Base-by-base conservation (phyloP, 2,888 invertebrate genomes). In the Macrosiphum euphorbiae region DNA sequence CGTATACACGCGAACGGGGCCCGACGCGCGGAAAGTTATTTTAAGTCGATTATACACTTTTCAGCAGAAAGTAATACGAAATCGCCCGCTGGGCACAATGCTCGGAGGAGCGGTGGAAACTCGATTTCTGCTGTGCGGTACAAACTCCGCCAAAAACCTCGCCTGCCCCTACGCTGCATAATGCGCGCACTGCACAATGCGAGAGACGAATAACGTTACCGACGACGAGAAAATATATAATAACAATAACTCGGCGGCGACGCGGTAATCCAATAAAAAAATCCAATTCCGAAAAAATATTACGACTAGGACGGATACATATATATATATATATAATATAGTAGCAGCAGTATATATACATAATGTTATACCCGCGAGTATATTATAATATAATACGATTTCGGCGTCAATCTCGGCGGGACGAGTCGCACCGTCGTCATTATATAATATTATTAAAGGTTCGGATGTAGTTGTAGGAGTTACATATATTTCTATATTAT, bases 181-280 rank as follows among this genome's bases (percentile, higher is more conserved):
- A 78, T 78, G 8, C 35, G 8, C 35, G 78, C 35, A 78, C 47
- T 26, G 58, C 24, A 78, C 78, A 78, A 41, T 78, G 44, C 47
- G 58, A 61, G 92, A 28, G 88, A 44, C 44, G 47, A 89, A 55
- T 89, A 61, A 47, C 88, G 84, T 88, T 84, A 92, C 88, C 90
- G 58, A 3, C 52, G 93, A n/a, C 86, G 58, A 90, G 35, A 86
- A 10, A 92, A 52, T 50, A 92, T 52, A 85, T 61, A 92, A 91
- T 58, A 91, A 91, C 91, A 91, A 91, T 91, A 92, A 92, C 61
- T 52, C 87, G 55, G 28, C 88, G 89, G 44, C 88, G 86, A 8
- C 35, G 85, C 86, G 86, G 90, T 94, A 87, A 94, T 94, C 67
- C 86, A 61, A 94, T 90, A 90, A 94, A 67, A 94, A 93, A 87